phyloP scores from a whole-genome alignment of 1,140 invertebrate species.

The Drosophila truncata region DNA sequence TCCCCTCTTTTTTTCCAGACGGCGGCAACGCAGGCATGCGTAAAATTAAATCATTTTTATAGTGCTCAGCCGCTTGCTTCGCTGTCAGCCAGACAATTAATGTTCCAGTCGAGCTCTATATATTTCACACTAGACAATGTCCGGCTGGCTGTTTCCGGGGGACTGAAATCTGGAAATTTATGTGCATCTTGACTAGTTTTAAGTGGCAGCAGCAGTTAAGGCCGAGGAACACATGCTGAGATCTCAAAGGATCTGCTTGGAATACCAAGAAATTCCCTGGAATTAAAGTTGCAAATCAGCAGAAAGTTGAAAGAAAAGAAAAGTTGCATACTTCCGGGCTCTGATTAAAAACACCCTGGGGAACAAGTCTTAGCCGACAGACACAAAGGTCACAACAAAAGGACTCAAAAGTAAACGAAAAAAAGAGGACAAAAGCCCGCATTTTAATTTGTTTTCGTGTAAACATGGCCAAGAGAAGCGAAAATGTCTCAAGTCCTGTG shows the following conservation, averaged over 20 bases:
- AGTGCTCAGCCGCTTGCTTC: constrained; percentile 29
- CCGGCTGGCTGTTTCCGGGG: constrained; percentile 18
- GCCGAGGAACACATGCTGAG: constrained; percentile 53
- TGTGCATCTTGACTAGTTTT: constrained; percentile 56
- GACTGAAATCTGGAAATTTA: constrained; percentile 46
- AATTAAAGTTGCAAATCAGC: constrained; percentile 60
- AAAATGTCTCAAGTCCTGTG: constrained; percentile 17
- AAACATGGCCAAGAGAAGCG: neutral
- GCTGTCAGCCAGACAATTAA: constrained; percentile 67
- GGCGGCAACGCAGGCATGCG: constrained; percentile 50
- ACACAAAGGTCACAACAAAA: constrained; percentile 29
- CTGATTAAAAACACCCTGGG: constrained; percentile 60
- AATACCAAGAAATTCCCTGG: constrained; percentile 19
- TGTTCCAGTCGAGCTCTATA: constrained; percentile 49
- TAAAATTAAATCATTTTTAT: constrained; percentile 82
- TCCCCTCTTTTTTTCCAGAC: constrained; percentile 17
- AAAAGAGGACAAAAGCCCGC: constrained; percentile 9
- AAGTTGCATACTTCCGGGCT: constrained; percentile 46
- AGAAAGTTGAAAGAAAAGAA: constrained; percentile 17
- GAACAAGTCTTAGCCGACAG: constrained; percentile 16
- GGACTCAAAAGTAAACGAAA: constrained; percentile 11
- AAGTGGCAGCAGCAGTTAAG: constrained; percentile 54
- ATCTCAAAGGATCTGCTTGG: neutral
- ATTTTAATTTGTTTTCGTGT: constrained; percentile 58
- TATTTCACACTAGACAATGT: constrained; percentile 57